Base-by-base conservation (phyloP, 2,888 invertebrate genomes). In the Merodon equestris region DNA sequence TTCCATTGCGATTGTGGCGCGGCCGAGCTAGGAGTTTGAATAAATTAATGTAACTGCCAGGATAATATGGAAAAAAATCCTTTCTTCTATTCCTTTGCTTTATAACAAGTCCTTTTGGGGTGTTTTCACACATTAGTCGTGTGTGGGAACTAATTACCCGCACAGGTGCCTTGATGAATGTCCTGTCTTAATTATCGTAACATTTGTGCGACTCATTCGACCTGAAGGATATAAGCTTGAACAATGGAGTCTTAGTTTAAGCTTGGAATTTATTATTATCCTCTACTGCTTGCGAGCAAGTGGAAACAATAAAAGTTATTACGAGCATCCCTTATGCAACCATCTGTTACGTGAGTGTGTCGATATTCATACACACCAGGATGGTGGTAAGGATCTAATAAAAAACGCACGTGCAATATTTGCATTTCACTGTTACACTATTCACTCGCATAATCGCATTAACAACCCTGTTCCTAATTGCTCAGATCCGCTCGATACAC, bases 361-460 rank as follows among this genome's bases (percentile, higher is more conserved):
- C 48, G 51, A 63, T 38, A 68, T 67, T 60, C 48, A 27, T 27
- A 7, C 18, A 10, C 17, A 45, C 14, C 15, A 17, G 34, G 15
- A 40, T 38, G 56, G 60, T 27, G 40, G 44, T n/a, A 12, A 3
- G 10, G 5, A 40, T 40, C 3, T 27, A 19, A 17, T 54, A 68
- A 79, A 74, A 79, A 79, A 64, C 64, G 74, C 79, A 79, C 79
- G 79, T 79, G 79, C 79, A 74, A 64, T 79, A 79, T 74, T 74
- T 74, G 73, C 79, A 74, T 79, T 74, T 68, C 63, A 58, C 48
- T 50, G 58, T 50, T 79, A 27, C 27, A 27, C 27, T 27, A 27
- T 27, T 27, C 27, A 27, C 7, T 27, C 27, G 27, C 27, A 27
- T 27, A 79, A 79, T 79, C 79, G 79, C 51, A 79, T 79, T 79